Base-by-base conservation (phyloP, 1,140 invertebrate genomes). In the Micrasema minimum region DNA sequence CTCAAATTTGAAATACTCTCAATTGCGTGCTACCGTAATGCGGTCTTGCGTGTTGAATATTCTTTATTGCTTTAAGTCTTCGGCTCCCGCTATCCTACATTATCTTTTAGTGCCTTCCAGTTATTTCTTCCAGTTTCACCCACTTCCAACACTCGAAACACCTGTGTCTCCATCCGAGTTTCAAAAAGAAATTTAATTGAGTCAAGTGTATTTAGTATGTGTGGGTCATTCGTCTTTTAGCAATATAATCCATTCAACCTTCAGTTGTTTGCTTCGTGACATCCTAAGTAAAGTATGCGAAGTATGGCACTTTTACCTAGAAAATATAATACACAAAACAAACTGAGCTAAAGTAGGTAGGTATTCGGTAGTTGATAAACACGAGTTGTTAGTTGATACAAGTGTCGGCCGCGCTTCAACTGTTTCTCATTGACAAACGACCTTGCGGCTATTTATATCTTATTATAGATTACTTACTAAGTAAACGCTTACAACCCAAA, bases 381-480 rank as follows among this genome's bases (percentile, higher is more conserved):
- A 41, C n/a, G n/a, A n/a, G n/a, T n/a, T n/a, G n/a, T n/a, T n/a
- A n/a, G n/a, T 59, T 59, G 55, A 59, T 41, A 22, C 55, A 59
- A 59, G 37, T 59, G 55, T 0, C 14, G 9, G 2, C 2, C n/a
- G 26, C 23, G 26, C 35, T 59, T 38, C 53, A 59, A 3, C n/a
- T 59, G 53, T 20, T 10, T 12, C 11, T 11, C 14, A 16, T 20
- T 22, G 55, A 14, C 37, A 22, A 59, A 59, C 55, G 55, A 23
- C 55, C 55, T 59, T 59, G 35, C 5, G 16, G 35, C 5, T 41
- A 22, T 51, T 51, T 51, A 51, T 18, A 51, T 18, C 48, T 51
- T 51, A 18, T 51, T 51, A 41, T 59, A 20, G 37, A 59, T 59
- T 41, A 59, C 37, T 38, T 59, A 53, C 26, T 31, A 6, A 26